Percentiles rank a stretch among this genome's conserved stretches.
Conservation (phyloP, 1,140 invertebrate species). For the Eciton burchellii region DNA sequence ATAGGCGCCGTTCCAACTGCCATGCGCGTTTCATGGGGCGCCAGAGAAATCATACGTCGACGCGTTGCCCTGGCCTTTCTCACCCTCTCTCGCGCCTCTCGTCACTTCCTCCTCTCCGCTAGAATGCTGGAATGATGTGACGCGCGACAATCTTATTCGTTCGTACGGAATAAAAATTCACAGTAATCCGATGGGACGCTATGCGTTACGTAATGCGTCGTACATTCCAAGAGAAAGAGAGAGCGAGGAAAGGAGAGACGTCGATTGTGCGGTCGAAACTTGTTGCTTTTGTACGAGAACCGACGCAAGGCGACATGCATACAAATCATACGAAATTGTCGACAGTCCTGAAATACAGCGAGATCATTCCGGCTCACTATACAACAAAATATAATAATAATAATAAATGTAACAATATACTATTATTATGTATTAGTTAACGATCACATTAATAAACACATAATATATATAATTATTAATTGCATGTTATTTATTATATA, state of each 20-base stretch:
- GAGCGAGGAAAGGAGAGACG: background rate
- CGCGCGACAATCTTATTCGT: conserved; percentile 54
- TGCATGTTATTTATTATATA: background rate
- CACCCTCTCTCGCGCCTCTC: background rate
- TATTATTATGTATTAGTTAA: background rate
- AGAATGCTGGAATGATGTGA: conserved; percentile 14
- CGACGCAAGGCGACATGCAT: conserved; percentile 5
- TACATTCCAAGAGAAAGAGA: background rate
- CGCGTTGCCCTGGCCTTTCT: conserved; percentile 51
- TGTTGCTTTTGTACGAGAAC: conserved; percentile 16
- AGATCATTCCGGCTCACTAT: background rate
- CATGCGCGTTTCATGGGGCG: conserved; percentile 77
- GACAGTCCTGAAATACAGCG: background rate
- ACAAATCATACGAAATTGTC: background rate
- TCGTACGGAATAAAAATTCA: conserved; percentile 62
- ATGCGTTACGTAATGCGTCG: conserved; percentile 11
- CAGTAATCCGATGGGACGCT: background rate
- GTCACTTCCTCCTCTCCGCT: no score
- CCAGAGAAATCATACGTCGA: conserved; percentile 68
- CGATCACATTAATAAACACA: background rate
- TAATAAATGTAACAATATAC: background rate
- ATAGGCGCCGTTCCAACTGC: conserved; percentile 74
- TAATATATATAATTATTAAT: background rate
- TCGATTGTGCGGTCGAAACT: conserved; percentile 17
- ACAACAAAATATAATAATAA: background rate